Base-by-base conservation (phyloP, 2,888 invertebrate species). In the Frankliniella intonsa region DNA sequence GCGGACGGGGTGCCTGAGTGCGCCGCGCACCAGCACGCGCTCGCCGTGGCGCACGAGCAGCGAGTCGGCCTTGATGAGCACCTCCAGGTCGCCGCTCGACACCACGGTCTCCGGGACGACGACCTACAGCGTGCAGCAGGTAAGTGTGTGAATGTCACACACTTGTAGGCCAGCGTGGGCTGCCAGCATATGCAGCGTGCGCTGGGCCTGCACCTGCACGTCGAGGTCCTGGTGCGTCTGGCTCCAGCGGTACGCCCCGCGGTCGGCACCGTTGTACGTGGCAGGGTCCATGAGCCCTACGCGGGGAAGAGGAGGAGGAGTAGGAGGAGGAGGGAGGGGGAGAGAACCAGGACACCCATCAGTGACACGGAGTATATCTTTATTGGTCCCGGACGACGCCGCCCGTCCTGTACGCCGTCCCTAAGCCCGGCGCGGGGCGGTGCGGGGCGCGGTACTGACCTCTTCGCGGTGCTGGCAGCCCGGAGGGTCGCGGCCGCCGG, bases 241-340 rank as follows among this genome's bases (percentile, higher is more conserved):
- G 69, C 69, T 76, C 69, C 69, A 76, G 10, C 69, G 69, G 69
- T 76, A 76, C 22, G 69, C 25, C 22, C 69, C 69, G 11, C 69
- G 25, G 69, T 76, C 69, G 11, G 69, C 69, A 12, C 69, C 69
- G 69, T 76, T 76, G 69, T 76, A 76, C 25, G 25, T 76, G 25
- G 69, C 25, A 22, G 69, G 25, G 69, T 76, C 69, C 69, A 76
- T 76, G 11, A 8, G 69, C 69, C 38, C 38, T 38, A 5, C 38
- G 38, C 38, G 38, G 38, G 38, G 38, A n/a, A n/a, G n/a, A n/a
- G n/a, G n/a, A 38, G 38, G 38, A 38, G 5, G 38, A n/a, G n/a
- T n/a, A n/a, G n/a, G n/a, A n/a, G n/a, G n/a, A 38, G 38, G 38
- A 38, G 5, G 38, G 38, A 38, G 38, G 38, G 38, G 38, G 38